These are phyloP conservation scores for Alectoris magna DNA, from an alignment of 2,797 vertebrate genomes.

Conservation along the genomic window DNA sequence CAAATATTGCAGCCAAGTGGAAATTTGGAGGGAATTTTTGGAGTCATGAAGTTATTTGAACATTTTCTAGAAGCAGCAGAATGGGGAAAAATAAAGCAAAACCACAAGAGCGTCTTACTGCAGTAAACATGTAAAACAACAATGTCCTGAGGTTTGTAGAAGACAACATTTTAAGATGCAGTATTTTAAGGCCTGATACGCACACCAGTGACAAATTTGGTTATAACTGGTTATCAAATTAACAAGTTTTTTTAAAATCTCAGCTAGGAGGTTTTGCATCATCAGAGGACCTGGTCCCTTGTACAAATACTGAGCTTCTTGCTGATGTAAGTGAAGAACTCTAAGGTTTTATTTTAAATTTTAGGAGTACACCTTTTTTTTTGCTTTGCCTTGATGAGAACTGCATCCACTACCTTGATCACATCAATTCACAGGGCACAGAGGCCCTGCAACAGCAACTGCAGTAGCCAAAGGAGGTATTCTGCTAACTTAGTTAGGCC, in stretches of 20 bases:
- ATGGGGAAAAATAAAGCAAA: background rate
- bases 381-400: background rate
- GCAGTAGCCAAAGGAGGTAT: background rate
- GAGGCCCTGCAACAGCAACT: background rate
- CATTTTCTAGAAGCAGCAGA: background rate
- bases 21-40: background rate
- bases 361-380: background rate
- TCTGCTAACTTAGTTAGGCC: background rate
- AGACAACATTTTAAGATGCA: background rate
- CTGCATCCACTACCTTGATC: background rate
- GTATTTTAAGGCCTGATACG: background rate
- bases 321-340: background rate
- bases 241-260: background rate
- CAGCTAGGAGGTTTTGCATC: background rate
- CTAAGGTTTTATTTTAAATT: background rate
- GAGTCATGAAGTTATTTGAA: background rate
- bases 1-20: background rate
- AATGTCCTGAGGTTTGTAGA: background rate
- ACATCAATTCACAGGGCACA: background rate
- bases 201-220: background rate
- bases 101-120: accelerated
- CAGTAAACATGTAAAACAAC: background rate
- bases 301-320: background rate
- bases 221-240: background rate
- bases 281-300: background rate